Evolutionary conservation across 2,113 vertebrate genomes (phyloP).

Genomic region (Rana temporaria): DNA sequence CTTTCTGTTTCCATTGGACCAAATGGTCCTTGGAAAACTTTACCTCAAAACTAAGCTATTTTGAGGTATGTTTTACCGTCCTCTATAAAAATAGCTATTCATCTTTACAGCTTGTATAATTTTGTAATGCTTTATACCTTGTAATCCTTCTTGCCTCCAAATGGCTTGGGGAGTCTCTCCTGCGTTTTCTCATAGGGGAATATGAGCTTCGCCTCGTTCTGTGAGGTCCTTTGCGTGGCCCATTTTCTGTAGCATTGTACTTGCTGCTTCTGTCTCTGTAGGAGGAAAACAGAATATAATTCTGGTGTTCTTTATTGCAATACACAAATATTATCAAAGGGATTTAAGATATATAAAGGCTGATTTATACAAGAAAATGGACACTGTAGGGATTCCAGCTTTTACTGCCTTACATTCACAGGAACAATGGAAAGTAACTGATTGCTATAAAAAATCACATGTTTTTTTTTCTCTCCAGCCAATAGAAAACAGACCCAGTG

Average conservation of each 20-base stretch:
- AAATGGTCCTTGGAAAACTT: no score
- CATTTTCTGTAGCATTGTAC: constrained; percentile 74
- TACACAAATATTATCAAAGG: not conserved
- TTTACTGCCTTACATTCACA: no score
- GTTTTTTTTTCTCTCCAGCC: no score
- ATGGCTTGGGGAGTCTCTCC: constrained; percentile 96
- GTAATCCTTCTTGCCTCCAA: constrained; percentile 95
- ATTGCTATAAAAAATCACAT: no score
- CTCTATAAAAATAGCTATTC: no score
- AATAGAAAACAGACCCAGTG: no score
- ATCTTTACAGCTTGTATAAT: not conserved
- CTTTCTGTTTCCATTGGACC: no score
- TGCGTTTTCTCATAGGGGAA: constrained; percentile 91
- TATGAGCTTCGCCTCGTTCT: constrained; percentile 78
- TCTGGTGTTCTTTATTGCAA: not conserved
- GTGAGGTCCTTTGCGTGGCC: constrained; percentile 72
- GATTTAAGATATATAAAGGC: not conserved
- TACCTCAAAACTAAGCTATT: no score
- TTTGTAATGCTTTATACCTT: constrained; percentile 73
- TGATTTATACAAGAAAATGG: no score
- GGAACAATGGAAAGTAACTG: no score
- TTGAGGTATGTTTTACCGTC: no score
- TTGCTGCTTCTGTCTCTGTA: constrained; percentile 75
- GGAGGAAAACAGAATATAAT: not conserved
- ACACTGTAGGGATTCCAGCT: no score